phyloP scores from a whole-genome alignment of 2,797 vertebrate species.

The Antrozous pallidus region DNA sequence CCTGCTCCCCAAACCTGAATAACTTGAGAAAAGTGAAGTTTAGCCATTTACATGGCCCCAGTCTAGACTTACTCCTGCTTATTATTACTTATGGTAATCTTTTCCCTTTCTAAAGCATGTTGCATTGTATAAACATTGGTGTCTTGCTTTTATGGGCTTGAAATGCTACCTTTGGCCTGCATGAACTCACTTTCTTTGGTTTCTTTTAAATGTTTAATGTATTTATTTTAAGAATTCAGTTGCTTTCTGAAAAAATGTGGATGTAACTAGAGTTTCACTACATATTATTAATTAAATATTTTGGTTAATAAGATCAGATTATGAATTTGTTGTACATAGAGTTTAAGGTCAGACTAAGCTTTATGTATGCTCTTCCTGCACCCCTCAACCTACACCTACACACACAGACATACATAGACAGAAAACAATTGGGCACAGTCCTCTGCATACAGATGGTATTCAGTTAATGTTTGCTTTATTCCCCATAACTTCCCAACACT shows the following conservation, averaged over 20 bases:
- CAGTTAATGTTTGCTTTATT: background rate
- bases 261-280: background rate
- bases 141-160: slow-evolving; percentile 1
- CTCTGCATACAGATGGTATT: background rate
- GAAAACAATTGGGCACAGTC: accelerated
- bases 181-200: background rate
- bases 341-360: background rate
- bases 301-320: background rate
- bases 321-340: background rate
- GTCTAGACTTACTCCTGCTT: background rate
- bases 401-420: background rate
- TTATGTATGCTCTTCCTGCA: background rate
- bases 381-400: too few relatives aligned
- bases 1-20: background rate
- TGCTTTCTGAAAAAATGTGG: slow-evolving; percentile 17
- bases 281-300: background rate
- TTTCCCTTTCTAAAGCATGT: background rate
- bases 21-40: background rate
- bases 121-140: background rate
- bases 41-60: background rate
- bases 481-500: background rate
- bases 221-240: background rate
- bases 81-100: background rate
- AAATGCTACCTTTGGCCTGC: background rate
- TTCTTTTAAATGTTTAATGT: background rate